These are phyloP conservation scores for Orchesella cincta DNA, from an alignment of 1,140 invertebrate genomes.

Conservation along the genomic window DNA sequence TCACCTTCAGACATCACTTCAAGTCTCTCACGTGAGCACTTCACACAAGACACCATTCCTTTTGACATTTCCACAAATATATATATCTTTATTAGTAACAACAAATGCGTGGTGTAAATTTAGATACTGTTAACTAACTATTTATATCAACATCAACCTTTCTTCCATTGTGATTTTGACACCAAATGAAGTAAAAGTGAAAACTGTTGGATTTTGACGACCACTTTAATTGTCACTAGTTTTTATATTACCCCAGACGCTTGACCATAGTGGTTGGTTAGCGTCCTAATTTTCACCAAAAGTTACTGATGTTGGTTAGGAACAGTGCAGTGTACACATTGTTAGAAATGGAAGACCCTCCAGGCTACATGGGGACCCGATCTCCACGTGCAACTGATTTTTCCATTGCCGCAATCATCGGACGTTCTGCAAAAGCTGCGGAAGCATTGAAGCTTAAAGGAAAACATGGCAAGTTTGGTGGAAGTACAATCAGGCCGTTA, in stretches of 20 bases:
- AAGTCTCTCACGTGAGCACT: constrained; percentile 25
- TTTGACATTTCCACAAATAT: too few species aligned
- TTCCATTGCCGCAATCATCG: constrained; percentile 50
- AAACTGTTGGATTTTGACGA: too few species aligned
- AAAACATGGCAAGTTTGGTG: constrained; percentile 29
- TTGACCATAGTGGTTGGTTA: too few species aligned
- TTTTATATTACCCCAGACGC: too few species aligned
- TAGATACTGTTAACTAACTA: too few species aligned
- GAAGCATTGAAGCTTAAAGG: constrained; percentile 42
- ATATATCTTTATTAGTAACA: too few species aligned
- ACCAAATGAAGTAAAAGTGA: too few species aligned
- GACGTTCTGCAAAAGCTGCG: constrained; percentile 40
- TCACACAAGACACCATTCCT: not conserved
- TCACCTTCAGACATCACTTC: constrained; percentile 24
- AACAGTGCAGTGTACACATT: not conserved
- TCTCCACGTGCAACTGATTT: constrained; percentile 51
- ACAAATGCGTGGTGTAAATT: too few species aligned
- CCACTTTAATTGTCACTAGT: too few species aligned
- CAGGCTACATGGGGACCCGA: constrained; percentile 41
- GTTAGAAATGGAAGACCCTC: constrained; percentile 46
- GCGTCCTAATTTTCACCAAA: too few species aligned
- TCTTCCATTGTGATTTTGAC: too few species aligned
- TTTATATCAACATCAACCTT: too few species aligned
- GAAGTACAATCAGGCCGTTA: constrained; percentile 47
- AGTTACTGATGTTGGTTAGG: constrained; percentile 50